These are phyloP conservation scores for Chamaetylas fuelleborni DNA, from an alignment of 2,113 vertebrate species.

Conservation along the genomic window DNA sequence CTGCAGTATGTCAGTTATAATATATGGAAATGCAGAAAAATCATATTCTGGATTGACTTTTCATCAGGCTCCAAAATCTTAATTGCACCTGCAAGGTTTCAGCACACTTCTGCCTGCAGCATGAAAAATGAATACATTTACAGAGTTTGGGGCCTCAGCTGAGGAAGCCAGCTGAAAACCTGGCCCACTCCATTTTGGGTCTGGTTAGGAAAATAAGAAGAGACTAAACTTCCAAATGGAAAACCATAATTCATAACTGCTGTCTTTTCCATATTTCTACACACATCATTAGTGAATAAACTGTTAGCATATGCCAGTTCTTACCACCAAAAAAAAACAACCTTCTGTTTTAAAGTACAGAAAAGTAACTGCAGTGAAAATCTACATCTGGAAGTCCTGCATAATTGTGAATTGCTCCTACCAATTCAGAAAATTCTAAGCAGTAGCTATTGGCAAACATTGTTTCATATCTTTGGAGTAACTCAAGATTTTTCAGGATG, in stretches of 20 bases:
- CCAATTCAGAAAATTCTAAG: background rate
- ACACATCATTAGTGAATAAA: background rate
- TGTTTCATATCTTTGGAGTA: background rate
- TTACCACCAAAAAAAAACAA: background rate
- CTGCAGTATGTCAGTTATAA: background rate
- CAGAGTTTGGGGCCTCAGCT: background rate
- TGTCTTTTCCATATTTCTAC: background rate
- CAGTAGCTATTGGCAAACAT: background rate
- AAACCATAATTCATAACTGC: slow-evolving; percentile 14
- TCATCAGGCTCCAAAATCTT: slow-evolving; percentile 20
- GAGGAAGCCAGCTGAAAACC: background rate
- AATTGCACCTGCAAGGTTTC: slow-evolving; percentile 38
- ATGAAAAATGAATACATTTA: slow-evolving; percentile 32
- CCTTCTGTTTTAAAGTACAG: background rate
- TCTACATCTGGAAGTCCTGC: background rate
- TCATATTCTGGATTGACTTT: background rate
- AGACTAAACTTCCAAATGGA: slow-evolving; percentile 23
- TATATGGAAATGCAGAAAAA: background rate
- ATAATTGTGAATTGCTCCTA: background rate
- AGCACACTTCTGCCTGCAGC: background rate
- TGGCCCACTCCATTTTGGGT: background rate
- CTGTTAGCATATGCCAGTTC: background rate
- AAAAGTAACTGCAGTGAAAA: background rate
- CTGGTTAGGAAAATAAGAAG: slow-evolving; percentile 10
- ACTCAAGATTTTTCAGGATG: slow-evolving; percentile 5